Evolutionary conservation across 2,888 invertebrate genomes (phyloP), one percentile per base, ranked within the genome.

Genomic region (Julus scandinavius): DNA sequence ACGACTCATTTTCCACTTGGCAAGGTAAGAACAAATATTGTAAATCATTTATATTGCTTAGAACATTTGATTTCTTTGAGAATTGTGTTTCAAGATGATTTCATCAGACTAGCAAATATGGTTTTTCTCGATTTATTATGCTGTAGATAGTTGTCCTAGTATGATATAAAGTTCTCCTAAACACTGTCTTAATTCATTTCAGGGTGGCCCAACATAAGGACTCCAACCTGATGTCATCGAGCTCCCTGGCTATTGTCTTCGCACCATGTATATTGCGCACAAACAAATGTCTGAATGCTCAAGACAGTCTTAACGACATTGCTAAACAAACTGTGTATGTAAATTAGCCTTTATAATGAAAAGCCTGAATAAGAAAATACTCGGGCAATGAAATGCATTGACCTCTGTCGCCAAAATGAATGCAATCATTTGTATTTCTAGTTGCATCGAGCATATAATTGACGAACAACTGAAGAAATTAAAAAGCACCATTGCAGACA

Each of bases 261-360:
- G 98, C 98, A 84, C 98, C 98, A 86, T 98, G 98, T 93, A 96
- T 98, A 89, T 93, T 98, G 90, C 94, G 98, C 91, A 97, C 97
- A 90, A 96, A 96, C 93, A 96, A 97, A 92, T 93, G 95, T 90
- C 95, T 97, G 90, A 97, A 97, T 85, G 98, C 98, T 87, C 98
- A 98, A 93, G 97, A 97, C 92, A 96, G 97, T 91, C 94, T 98
- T 90, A 95, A 96, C 91, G 97, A 98, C 93, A 97, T 98, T 91
- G 95, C 96, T 91, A 95, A 96, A 87, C 97, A 97, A 92, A 97
- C 97, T 87, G 94, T 95, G 93, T 93, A 91, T 91, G 92, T 83
- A 84, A n/a, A 7, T 72, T 7, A 41, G 5, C 5, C 0, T 17
- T 41, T 9, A 49, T 20, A 29, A 45, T 15, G 45, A 58, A 58